Evolutionary conservation across 2,888 invertebrate genomes (phyloP).

Genomic region (Oscheius onirici): DNA sequence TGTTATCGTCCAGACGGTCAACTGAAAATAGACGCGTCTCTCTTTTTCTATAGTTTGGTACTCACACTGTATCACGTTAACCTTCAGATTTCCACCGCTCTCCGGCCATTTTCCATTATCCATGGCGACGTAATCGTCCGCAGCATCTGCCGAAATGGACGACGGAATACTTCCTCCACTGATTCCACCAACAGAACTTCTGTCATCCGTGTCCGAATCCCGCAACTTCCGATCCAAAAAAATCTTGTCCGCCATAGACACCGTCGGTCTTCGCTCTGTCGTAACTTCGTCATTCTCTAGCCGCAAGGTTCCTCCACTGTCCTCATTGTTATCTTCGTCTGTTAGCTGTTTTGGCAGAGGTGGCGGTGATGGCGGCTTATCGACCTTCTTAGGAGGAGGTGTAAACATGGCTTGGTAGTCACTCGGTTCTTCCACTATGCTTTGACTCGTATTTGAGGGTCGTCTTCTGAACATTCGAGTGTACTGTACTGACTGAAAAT

Average conservation of each 20-base stretch:
- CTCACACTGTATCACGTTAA: conserved; percentile 39
- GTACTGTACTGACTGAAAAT: too few relatives aligned
- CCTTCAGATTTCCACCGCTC: conserved; percentile 30
- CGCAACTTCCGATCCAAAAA: neutral
- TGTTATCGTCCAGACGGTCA: conserved; percentile 35
- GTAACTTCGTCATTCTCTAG: conserved; percentile 26
- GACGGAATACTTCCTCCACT: conserved; percentile 13
- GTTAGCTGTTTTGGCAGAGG: neutral
- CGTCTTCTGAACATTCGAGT: conserved; percentile 4
- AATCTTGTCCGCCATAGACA: neutral
- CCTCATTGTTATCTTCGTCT: conserved; percentile 14
- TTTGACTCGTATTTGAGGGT: conserved; percentile 18
- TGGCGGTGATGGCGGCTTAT: neutral
- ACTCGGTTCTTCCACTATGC: conserved; percentile 26
- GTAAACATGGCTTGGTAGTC: conserved; percentile 19
- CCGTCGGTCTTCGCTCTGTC: neutral
- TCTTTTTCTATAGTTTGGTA: neutral
- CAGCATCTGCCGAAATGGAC: neutral
- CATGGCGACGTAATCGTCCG: conserved; percentile 35
- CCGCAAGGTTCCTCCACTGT: conserved; percentile 41
- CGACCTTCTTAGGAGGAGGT: conserved; percentile 21
- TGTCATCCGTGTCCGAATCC: conserved; percentile 28
- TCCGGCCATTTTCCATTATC: conserved; percentile 30
- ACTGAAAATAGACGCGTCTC: neutral
- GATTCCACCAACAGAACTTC: conserved; percentile 25